phyloP scores from a whole-genome alignment of 2,888 invertebrate genomes.

The Leuctra nigra region DNA sequence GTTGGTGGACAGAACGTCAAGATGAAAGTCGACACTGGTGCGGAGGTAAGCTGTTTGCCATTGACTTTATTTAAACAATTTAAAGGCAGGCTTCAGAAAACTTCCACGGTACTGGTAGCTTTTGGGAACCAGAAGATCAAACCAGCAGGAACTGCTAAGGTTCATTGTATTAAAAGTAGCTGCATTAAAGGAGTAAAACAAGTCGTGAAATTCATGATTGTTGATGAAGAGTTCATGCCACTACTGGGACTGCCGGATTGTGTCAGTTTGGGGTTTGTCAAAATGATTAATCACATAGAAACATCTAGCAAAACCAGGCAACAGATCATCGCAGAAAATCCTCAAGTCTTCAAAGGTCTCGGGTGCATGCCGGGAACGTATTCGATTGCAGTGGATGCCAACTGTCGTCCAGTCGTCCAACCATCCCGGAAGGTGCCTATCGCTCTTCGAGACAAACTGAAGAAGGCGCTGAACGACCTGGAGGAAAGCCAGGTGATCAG shows the following conservation, averaged over 20 bases:
- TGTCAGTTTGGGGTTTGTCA: background rate
- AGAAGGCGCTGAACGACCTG: background rate
- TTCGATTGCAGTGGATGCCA: background rate
- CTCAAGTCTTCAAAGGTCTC: background rate
- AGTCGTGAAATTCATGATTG: background rate
- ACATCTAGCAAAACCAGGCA: background rate
- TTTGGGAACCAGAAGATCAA: background rate
- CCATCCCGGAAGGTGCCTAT: background rate
- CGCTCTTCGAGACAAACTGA: background rate
- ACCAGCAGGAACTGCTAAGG: background rate
- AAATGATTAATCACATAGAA: background rate
- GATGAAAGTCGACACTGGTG: background rate
- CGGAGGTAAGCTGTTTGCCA: background rate
- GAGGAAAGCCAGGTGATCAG: background rate
- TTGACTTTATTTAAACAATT: too few relatives aligned
- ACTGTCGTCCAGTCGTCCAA: background rate
- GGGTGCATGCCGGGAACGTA: background rate
- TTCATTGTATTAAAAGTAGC: background rate
- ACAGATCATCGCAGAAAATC: background rate
- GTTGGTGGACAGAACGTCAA: background rate
- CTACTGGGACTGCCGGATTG: background rate
- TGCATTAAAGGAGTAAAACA: background rate
- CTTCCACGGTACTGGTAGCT: background rate
- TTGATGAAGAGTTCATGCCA: background rate
- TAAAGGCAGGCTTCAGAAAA: background rate